Base-by-base conservation (phyloP, 1,140 invertebrate species). In the Cheumatopsyche charites region DNA sequence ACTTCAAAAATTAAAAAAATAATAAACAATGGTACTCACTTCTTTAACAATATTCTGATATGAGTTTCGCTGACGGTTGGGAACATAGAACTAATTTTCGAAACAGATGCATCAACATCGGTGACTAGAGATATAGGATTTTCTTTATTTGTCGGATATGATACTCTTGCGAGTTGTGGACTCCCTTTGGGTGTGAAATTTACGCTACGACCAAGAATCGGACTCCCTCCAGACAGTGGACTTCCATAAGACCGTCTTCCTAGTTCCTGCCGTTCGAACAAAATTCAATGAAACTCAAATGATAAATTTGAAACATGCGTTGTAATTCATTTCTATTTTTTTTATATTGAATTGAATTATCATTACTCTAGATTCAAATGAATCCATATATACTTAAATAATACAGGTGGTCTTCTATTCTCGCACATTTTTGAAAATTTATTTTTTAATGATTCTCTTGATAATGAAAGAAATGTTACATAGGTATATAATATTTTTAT, bases 51-150 rank as follows among this genome's bases (percentile, higher is more conserved):
- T 69, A 94, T 87, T 77, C 91, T 89, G 77, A 97, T 94, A 78
- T 95, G 94, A 25, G 90, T 91, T 79, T 97, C 94, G 61, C 91
- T 89, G 42, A 94, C 94, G 7, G 94, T 95, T 12, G 94, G 94
- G 81, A 96, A 96, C 89, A 95, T 92, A n/a, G 92, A 89, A 80
- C 91, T 90, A 74, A 95, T 93, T 82, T 94, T 95, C 29, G 88
- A 85, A 15, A 94, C 90, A 69, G 92, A 85, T 2, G 89, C 86
- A 76, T 92, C 91, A 2, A 87, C 87, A 67, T 92, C 89, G 4
- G 85, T 83, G 61, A 85, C 84, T 42, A 87, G 86, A 5, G 84
- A 87, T 47, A 88, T 85, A 58, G 88, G 86, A 7, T 89, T 89
- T 74, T 92, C 91, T 79, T 84, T 88, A 29, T 85, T 79, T 80